Evolutionary conservation across 2,797 vertebrate genomes (phyloP).

Genomic region (Pangasius larnaudii): DNA sequence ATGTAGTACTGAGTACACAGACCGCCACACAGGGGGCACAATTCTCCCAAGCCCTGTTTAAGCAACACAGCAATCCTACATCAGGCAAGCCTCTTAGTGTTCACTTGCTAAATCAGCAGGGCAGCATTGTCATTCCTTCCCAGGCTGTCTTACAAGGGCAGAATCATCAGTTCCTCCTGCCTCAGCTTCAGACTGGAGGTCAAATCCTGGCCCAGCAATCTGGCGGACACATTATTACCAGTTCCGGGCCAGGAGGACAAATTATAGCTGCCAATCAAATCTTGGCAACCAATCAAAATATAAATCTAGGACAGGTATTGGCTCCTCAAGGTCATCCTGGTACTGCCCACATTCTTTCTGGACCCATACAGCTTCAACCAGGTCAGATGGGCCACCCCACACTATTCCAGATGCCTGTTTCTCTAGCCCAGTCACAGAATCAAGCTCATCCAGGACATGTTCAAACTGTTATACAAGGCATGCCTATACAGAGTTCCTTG

Average conservation of each 20-base stretch:
- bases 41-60: conserved; percentile 85
- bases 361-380: conserved; percentile 86
- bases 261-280: conserved; percentile 89
- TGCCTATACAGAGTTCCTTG: conserved; percentile 83
- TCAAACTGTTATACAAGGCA: conserved; percentile 89
- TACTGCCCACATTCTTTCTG: conserved; percentile 89
- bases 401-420: conserved; percentile 95
- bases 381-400: conserved; percentile 88
- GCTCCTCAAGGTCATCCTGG: conserved; percentile 87
- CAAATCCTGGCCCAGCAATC: conserved; percentile 89
- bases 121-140: conserved; percentile 93
- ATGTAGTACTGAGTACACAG: conserved; percentile 86
- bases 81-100: conserved; percentile 90
- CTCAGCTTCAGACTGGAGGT: conserved; percentile 84
- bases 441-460: conserved; percentile 83
- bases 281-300: conserved; percentile 88
- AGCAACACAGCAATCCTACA: conserved; percentile 78
- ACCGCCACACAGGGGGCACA: conserved; percentile 71
- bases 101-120: conserved; percentile 89
- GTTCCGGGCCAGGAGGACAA: conserved; percentile 85
- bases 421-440: conserved; percentile 80
- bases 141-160: conserved; percentile 88
- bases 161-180: conserved; percentile 91
- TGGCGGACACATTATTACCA: conserved; percentile 84
- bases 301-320: conserved; percentile 89